Percentiles rank a stretch among this genome's conserved stretches.
phyloP scores from a whole-genome alignment of 2,797 vertebrate genomes.

The Gorsachius magnificus region DNA sequence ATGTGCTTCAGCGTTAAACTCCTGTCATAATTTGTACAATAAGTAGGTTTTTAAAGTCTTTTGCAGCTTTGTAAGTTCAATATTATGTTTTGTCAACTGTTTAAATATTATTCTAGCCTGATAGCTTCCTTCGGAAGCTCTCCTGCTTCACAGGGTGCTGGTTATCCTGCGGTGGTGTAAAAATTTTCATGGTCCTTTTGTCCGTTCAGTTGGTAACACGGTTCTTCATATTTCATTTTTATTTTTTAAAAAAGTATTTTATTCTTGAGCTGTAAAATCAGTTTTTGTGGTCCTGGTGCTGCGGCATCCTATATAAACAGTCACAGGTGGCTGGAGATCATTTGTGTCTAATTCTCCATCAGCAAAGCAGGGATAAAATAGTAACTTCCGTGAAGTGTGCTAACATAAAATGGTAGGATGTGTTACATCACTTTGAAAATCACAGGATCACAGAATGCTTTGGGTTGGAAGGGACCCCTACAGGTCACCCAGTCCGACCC shows the following conservation, averaged over 20 bases:
- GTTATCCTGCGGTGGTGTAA: not conserved
- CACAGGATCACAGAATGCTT: no score
- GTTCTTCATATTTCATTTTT: not conserved
- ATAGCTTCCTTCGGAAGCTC: not conserved
- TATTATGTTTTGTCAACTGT: not conserved
- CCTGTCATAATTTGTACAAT: not conserved
- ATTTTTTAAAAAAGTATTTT: not conserved
- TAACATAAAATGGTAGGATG: not conserved
- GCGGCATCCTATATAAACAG: not conserved
- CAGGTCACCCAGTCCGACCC: no score
- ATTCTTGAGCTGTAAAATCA: not conserved
- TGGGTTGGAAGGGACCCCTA: no score
- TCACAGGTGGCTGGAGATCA: not conserved
- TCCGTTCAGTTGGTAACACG: not conserved
- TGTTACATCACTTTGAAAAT: not conserved
- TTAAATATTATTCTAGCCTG: slow-evolving; percentile 10
- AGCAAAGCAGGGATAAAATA: not conserved
- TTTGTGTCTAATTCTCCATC: not conserved
- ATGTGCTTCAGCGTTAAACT: not conserved
- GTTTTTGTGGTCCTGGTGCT: not conserved
- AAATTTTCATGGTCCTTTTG: not conserved
- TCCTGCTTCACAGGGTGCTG: not conserved
- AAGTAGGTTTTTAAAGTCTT: not conserved
- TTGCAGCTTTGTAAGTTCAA: not conserved
- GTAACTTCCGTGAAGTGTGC: not conserved